Base-by-base conservation (phyloP, 2,113 vertebrate species). In the Pardalotus punctatus region DNA sequence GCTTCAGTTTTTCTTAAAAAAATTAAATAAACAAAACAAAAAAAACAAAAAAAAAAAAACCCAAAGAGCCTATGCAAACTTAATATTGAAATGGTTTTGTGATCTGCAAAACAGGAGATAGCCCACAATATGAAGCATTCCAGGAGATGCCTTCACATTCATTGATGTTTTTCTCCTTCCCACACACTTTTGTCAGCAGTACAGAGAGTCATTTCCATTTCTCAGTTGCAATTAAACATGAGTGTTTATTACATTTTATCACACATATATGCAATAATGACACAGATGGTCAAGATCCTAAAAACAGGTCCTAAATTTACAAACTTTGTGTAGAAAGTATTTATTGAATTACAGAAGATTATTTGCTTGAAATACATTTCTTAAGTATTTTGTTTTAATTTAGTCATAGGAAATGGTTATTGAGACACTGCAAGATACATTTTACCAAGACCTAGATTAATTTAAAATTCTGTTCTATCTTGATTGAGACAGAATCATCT, bases 31-130 rank as follows among this genome's bases (percentile, higher is more conserved):
- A 18, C 8, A 61, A 69, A 48, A 9, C 15, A 58, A 50, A 58
- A 36, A 35, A 2, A 56, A n/a, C 25, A 17, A 17, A 45, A 19
- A 42, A 31, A 29, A 2, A 8, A 45, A 45, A 45, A 45, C 21
- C 5, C n/a, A n/a, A n/a, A n/a, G n/a, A 5, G 38, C 5, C 22
- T 31, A 56, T 2, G 0, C 31, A 12, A 45, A 66, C 16, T 33
- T 66, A 36, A 17, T 89, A 40, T 42, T 38, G 58, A n/a, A 33
- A n/a, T 14, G 2, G 8, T 4, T 45, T 47, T 83, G 18, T 43
- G 0, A 56, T 81, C 36, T 67, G 4, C 9, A 60, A 80, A 80
- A 72, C 25, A 57, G 29, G 13, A 88, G 5, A 66, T 5, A 91
- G 62, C 5, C 27, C 56, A 33, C 14, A 81, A 24, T 19, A 56